Conservation (phyloP, 2,888 invertebrate species). For the Peribatodes rhomboidaria region DNA sequence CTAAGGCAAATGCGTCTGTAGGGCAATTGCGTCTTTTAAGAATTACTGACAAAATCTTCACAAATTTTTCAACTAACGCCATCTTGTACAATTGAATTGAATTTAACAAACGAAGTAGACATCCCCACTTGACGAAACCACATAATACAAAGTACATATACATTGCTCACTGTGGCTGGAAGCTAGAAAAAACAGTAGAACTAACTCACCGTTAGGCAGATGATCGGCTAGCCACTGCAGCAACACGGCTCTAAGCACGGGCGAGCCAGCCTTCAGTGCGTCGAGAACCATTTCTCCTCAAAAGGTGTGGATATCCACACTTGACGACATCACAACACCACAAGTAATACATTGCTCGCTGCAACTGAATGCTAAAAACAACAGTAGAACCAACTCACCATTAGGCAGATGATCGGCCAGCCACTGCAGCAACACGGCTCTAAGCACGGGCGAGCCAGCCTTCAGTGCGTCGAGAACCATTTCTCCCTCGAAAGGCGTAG, state of each 20-base stretch:
- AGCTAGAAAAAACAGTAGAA: slow-evolving; percentile 14
- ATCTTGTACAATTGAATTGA: too few species aligned
- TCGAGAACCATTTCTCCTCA: slow-evolving; percentile 96
- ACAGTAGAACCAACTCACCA: slow-evolving; percentile 69
- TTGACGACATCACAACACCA: too few species aligned
- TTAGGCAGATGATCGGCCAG: slow-evolving; percentile 92
- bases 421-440: slow-evolving; percentile 95
- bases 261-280: slow-evolving; percentile 94
- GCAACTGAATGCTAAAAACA: slow-evolving; percentile 18
- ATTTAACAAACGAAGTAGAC: background rate
- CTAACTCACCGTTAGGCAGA: slow-evolving; percentile 88
- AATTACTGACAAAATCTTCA: too few species aligned
- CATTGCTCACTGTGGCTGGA: background rate
- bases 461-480: slow-evolving; percentile 95
- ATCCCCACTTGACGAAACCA: too few species aligned
- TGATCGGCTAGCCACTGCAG: slow-evolving; percentile 95
- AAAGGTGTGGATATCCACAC: slow-evolving; percentile 90
- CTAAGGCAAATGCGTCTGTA: too few species aligned
- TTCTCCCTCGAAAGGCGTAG: slow-evolving; percentile 93
- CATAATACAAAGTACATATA: background rate
- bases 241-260: slow-evolving; percentile 92
- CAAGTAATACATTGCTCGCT: background rate
- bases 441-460: slow-evolving; percentile 93
- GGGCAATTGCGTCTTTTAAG: too few species aligned
- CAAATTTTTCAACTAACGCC: too few species aligned